Base-by-base conservation (phyloP, 1,140 invertebrate species). In the Mya arenaria region DNA sequence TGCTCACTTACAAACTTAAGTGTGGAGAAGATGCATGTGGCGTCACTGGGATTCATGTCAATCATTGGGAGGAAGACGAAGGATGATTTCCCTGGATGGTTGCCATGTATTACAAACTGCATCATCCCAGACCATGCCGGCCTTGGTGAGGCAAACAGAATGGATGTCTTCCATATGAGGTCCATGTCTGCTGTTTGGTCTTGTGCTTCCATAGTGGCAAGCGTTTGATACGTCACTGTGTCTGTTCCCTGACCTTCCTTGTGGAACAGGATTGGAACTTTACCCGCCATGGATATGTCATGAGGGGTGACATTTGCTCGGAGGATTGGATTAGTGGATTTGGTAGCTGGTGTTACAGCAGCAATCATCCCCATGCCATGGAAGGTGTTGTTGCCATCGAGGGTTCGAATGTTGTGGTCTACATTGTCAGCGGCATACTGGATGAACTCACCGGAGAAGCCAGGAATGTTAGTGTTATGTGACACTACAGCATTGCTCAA, bases 311-410 rank as follows among this genome's bases (percentile, higher is more conserved):
- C n/a, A n/a, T n/a, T 48, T 6, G 55, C 28, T 56, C 55, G 28
- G n/a, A 4, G 6, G n/a, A 56, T 56, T 19, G 4, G 28, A 28
- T 4, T n/a, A 56, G 6, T 4, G n/a, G 55, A 5, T 4, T 56
- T 6, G n/a, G 34, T 66, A 8, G 77, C 85, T 19, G 81, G 82
- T 10, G 82, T 84, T n/a, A 48, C 15, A 52, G 63, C 66, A n/a
- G 83, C 82, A 15, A 90, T 88, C 15, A 89, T 87, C 3, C 88
- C 89, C 90, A 90, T 89, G 0, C 84, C 85, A 81, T 90, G 89
- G 52, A 89, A 89, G 2, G 85, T 88, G 32, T 74, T 56, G 55
- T 83, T 41, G 4, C 85, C 84, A 79, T 83, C 81, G n/a, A 87
- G 30, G 15, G 79, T 83, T 15, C 37, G 30, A 23, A 84, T 65